A percentile compares a stretch with the other conserved stretches of the same genome.
Conservation (phyloP, 2,113 vertebrate species). For the Catharus bicknelli region DNA sequence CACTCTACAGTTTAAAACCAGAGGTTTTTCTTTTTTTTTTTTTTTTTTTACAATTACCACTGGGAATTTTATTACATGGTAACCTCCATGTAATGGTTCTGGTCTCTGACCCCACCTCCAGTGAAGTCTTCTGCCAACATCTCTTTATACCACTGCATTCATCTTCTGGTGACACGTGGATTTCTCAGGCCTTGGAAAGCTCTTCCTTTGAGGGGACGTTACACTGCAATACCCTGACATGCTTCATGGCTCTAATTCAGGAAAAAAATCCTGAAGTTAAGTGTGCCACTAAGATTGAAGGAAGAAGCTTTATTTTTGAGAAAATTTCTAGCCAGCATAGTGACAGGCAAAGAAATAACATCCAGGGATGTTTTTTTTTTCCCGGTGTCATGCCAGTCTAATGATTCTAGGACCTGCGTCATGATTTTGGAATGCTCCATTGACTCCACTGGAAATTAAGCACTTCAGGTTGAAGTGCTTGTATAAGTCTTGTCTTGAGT, state of each 20-base stretch:
- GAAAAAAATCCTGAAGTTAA: neutral
- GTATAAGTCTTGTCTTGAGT: slow-evolving; percentile 43
- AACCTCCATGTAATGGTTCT: slow-evolving; percentile 40
- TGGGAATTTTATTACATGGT: slow-evolving; percentile 32
- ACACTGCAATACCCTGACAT: neutral
- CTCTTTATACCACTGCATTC: neutral
- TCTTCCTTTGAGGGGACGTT: neutral
- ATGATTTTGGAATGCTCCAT: slow-evolving; percentile 62
- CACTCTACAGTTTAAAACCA: neutral
- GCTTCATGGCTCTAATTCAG: neutral
- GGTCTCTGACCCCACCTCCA: slow-evolving; percentile 54
- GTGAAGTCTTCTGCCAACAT: slow-evolving; percentile 19
- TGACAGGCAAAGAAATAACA: slow-evolving; percentile 7
- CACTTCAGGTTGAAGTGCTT: slow-evolving; percentile 57
- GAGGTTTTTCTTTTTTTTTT: neutral
- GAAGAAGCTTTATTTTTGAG: neutral
- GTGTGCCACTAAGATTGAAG: neutral
- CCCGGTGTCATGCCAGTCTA: neutral
- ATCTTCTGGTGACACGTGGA: neutral
- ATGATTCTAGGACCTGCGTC: slow-evolving; percentile 49
- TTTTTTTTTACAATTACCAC: neutral
- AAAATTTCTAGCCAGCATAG: neutral
- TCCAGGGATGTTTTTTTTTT: neutral
- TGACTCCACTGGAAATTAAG: slow-evolving; percentile 53
- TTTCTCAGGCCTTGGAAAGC: neutral